A percentile compares a stretch with the other conserved stretches of the same genome.
Conservation (phyloP, 1,140 invertebrate species). For the Anoplolepis gracilipes region DNA sequence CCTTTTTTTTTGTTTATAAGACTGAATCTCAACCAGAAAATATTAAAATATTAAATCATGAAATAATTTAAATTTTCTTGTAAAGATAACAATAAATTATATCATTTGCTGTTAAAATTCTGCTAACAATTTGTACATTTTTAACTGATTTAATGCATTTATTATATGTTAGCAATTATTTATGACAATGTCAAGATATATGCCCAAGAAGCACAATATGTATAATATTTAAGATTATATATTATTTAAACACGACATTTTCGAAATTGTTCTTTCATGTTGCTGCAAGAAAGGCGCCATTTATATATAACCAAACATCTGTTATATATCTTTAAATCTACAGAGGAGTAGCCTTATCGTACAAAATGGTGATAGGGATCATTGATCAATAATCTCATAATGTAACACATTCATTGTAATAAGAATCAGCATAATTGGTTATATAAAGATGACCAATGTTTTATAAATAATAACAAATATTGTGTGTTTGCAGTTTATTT, state of each 20-base stretch:
- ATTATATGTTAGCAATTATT: slow-evolving; percentile 30
- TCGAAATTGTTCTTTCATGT: slow-evolving; percentile 21
- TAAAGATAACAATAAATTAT: slow-evolving; percentile 28
- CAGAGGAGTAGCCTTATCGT: slow-evolving; percentile 71
- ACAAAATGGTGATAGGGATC: slow-evolving; percentile 78
- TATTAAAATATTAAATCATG: slow-evolving; percentile 45
- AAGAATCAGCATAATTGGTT: slow-evolving; percentile 57
- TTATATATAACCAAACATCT: slow-evolving; percentile 40
- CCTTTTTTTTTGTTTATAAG: slow-evolving; percentile 66
- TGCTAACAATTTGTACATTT: not conserved
- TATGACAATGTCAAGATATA: not conserved
- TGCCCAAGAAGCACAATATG: slow-evolving; percentile 13
- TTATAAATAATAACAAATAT: slow-evolving; percentile 54
- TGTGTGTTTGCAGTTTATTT: slow-evolving; percentile 58
- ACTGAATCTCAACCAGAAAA: slow-evolving; percentile 69
- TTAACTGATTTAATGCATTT: slow-evolving; percentile 35
- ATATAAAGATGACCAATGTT: slow-evolving; percentile 59
- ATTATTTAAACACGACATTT: slow-evolving; percentile 43
- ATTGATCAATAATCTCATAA: slow-evolving; percentile 76
- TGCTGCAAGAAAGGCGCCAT: slow-evolving; percentile 33
- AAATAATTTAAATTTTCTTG: slow-evolving; percentile 28
- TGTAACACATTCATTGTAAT: slow-evolving; percentile 71
- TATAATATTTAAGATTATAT: slow-evolving; percentile 52
- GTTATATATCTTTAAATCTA: slow-evolving; percentile 51
- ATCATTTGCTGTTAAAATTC: not conserved